These are phyloP conservation scores for Lochmaea crataegi DNA, from an alignment of 2,888 invertebrate genomes.

Conservation along the genomic window DNA sequence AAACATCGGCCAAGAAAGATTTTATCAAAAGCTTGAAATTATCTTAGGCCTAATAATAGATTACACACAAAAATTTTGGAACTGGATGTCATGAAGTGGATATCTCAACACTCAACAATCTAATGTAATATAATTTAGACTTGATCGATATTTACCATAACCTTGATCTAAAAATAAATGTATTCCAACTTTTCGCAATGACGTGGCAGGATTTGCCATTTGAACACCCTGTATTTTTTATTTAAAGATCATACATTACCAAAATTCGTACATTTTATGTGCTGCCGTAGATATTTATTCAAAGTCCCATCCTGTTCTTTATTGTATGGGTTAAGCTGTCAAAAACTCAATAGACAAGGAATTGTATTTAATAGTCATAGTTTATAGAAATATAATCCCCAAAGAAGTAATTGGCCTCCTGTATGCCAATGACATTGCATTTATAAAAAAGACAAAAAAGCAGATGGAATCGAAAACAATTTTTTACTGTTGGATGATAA, in stretches of 20 bases:
- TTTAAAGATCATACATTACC: not conserved
- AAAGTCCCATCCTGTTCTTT: conserved; percentile 6
- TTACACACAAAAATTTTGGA: too few species aligned
- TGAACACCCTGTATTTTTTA: not conserved
- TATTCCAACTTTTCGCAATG: too few species aligned
- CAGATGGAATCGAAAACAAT: not conserved
- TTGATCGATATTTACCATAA: too few species aligned
- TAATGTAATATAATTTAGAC: too few species aligned
- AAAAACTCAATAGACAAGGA: not conserved
- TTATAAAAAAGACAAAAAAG: not conserved
- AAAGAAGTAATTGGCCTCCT: not conserved
- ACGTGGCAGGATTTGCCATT: too few species aligned
- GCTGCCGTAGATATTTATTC: not conserved
- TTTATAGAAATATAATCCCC: not conserved
- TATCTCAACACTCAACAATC: too few species aligned
- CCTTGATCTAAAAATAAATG: not conserved
- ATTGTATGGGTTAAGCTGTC: not conserved
- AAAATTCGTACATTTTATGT: not conserved
- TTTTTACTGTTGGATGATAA: not conserved
- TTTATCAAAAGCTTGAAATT: too few species aligned
- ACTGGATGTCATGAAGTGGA: too few species aligned
- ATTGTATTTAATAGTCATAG: conserved; percentile 1
- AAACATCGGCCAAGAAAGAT: too few species aligned
- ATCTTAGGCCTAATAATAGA: too few species aligned
- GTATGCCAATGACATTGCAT: conserved; percentile 1